Evolutionary conservation across 2,113 vertebrate genomes (phyloP).

Genomic region (Cyanoliseus patagonus): DNA sequence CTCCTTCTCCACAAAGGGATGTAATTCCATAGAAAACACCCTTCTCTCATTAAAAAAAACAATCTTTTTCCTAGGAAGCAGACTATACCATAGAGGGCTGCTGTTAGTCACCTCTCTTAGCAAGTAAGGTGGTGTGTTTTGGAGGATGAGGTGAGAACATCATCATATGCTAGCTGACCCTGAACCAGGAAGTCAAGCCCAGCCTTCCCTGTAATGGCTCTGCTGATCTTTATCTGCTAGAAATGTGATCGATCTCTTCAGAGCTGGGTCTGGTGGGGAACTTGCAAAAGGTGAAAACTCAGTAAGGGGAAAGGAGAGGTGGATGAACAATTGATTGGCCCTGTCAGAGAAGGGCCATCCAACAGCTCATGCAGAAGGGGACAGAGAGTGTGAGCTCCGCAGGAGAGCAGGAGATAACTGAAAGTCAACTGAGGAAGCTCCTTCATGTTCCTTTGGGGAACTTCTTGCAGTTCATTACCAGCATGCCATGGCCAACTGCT

Average conservation of each 20-base stretch:
- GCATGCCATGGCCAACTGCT: background rate
- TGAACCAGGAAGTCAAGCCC: background rate
- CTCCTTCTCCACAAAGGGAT: background rate
- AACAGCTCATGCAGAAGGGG: background rate
- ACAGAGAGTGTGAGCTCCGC: background rate
- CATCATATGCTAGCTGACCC: background rate
- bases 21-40: background rate
- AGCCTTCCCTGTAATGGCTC: background rate
- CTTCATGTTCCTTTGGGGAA: background rate
- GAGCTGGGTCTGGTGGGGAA: background rate
- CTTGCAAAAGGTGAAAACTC: background rate
- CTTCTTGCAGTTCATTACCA: background rate
- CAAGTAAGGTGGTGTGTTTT: background rate
- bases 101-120: background rate
- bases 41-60: background rate
- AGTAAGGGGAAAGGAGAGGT: background rate
- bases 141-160: background rate
- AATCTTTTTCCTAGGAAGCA: background rate
- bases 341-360: background rate
- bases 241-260: background rate
- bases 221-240: constrained; percentile 30
- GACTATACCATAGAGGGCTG: background rate
- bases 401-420: background rate
- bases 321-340: background rate
- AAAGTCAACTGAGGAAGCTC: background rate